A percentile compares a stretch with the other conserved stretches of the same genome.
These are phyloP conservation scores for Augiades crinisus DNA, from an alignment of 2,888 invertebrate genomes.

Conservation along the genomic window DNA sequence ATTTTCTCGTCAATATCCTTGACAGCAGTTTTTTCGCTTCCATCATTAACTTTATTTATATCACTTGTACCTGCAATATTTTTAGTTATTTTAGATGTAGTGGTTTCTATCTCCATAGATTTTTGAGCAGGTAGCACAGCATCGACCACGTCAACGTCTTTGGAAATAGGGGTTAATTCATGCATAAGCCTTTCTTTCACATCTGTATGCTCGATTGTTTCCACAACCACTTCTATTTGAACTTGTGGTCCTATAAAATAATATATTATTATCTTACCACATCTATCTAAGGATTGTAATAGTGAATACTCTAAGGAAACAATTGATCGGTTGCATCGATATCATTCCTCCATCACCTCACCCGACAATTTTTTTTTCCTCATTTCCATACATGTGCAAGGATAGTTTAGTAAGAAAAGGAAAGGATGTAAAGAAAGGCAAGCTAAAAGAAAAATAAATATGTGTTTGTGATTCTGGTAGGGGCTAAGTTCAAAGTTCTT, in stretches of 20 bases:
- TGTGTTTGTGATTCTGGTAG: no score
- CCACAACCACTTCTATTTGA: slow-evolving; percentile 29
- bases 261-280: neutral
- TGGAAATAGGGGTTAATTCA: slow-evolving; percentile 5
- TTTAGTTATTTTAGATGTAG: neutral
- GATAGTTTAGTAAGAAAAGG: no score
- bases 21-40: no score
- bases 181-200: slow-evolving; percentile 16
- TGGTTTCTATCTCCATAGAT: neutral
- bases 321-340: no score
- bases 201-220: slow-evolving; percentile 15
- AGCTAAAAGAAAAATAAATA: no score
- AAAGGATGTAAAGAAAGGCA: no score
- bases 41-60: neutral
- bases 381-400: no score
- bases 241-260: slow-evolving; percentile 22
- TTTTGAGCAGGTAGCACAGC: neutral
- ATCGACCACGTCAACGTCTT: slow-evolving; percentile 36
- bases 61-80: neutral
- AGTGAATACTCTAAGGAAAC: no score
- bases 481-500: no score
- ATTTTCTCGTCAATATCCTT: neutral
- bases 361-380: no score
- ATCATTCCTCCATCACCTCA: no score
- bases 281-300: no score